Evolutionary conservation across 2,888 invertebrate genomes (phyloP), one percentile per base, ranked within the genome.

Genomic region (Digitonthophagus gazella): DNA sequence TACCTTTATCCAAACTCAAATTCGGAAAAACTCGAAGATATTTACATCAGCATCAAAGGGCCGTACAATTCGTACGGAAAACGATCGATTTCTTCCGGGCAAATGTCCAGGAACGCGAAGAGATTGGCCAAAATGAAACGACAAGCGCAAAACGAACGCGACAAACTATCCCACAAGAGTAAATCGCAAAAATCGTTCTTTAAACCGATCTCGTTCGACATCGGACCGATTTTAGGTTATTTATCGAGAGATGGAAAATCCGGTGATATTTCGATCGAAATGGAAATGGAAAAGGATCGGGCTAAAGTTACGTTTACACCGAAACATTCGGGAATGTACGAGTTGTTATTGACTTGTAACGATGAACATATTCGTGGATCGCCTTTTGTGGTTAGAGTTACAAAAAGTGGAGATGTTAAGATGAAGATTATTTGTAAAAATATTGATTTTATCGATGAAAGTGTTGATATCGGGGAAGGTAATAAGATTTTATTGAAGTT

Each of bases 321-420:
- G 0, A 83, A 80, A 58, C 78, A 83, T 71, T 83, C 84, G 75
- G 89, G 89, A 2, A 84, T 84, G 76, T 86, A 88, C 75, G 85
- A 87, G 79, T 82, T 89, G 54, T 85, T 84, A 22, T 83, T 89
- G 58, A 85, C 86, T 14, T 86, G 85, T 67, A 84, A 86, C 77
- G 87, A 87, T 0, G 85, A 85, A 76, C 83, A 84, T 74, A 82
- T 88, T 56, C 84, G 85, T 28, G 88, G 88, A n/a, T 88, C 89
- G 16, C 89, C 89, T 0, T 89, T 85, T 75, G 79, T 79, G 66
- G 82, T 88, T 2, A 68, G 73, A 5, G 64, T 74, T 19, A 61
- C 61, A 11, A 74, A 76, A n/a, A 65, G 15, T 15, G 67, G 69
- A 55, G 58, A 68, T 22, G 69, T 72, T 19, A 86, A 85, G 64